A percentile compares a stretch with the other conserved stretches of the same genome.
Evolutionary conservation across 2,113 vertebrate genomes (phyloP).

Genomic region (Halichoerus grypus): DNA sequence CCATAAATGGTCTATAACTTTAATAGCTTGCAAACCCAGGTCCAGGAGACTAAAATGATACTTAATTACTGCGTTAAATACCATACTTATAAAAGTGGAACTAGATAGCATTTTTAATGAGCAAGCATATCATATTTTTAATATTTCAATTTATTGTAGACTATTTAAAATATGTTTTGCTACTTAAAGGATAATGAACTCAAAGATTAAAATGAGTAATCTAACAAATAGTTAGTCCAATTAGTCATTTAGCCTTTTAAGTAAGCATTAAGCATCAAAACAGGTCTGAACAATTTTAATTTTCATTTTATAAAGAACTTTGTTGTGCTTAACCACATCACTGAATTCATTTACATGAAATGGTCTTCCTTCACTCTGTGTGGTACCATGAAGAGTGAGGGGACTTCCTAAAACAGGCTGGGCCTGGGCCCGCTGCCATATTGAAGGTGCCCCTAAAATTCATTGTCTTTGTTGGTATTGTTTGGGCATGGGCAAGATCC

Average conservation of each 20-base stretch:
- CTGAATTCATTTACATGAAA: slow-evolving; percentile 29
- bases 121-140: slow-evolving; percentile 56
- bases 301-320: slow-evolving; percentile 56
- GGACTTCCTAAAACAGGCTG: background rate
- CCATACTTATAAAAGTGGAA: slow-evolving; percentile 30
- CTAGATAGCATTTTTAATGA: slow-evolving; percentile 63
- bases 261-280: slow-evolving; percentile 40
- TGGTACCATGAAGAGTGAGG: background rate
- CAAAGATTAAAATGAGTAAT: slow-evolving; percentile 65
- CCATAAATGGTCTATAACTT: slow-evolving; percentile 50
- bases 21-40: slow-evolving; percentile 50
- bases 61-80: slow-evolving; percentile 53
- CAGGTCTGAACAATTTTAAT: slow-evolving; percentile 49
- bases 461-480: background rate
- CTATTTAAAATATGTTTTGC: slow-evolving; percentile 56
- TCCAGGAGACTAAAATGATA: background rate
- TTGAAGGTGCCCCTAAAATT: background rate
- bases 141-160: slow-evolving; percentile 41
- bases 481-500: background rate
- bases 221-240: slow-evolving; percentile 67
- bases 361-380: background rate
- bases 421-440: background rate
- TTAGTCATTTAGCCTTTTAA: slow-evolving; percentile 61
- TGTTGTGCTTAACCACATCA: background rate
- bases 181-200: slow-evolving; percentile 63